phyloP scores from a whole-genome alignment of 2,888 invertebrate species.

The Esperia sulphurella region DNA sequence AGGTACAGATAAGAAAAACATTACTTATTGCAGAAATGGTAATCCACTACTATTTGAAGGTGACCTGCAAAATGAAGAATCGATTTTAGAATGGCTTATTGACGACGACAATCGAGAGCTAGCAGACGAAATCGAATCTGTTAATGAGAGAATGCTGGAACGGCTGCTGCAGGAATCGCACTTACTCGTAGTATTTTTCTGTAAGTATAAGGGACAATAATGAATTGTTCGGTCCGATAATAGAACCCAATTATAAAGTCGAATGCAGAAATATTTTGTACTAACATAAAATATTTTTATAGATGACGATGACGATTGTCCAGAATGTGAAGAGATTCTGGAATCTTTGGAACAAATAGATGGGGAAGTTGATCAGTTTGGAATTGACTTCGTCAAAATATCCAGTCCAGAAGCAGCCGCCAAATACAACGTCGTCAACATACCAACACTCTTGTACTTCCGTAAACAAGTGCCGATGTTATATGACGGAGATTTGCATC shows the following conservation, averaged over 20 bases:
- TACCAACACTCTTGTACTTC: constrained; percentile 93
- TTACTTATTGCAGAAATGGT: constrained; percentile 84
- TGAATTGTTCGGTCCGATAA: background rate
- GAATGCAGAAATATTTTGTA: too few species aligned
- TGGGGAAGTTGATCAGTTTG: constrained; percentile 94
- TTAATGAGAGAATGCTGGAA: constrained; percentile 93
- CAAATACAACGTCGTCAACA: constrained; percentile 89
- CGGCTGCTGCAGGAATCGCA: constrained; percentile 91
- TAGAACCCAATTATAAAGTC: background rate
- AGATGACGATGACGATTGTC: constrained; percentile 92
- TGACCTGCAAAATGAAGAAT: constrained; percentile 94
- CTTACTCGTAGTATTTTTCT: constrained; percentile 94
- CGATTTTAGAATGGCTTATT: constrained; percentile 94
- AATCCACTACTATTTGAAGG: constrained; percentile 94
- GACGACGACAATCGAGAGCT: constrained; percentile 96
- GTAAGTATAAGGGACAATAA: constrained; percentile 71
- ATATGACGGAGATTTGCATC: constrained; percentile 93
- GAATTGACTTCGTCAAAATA: constrained; percentile 97
- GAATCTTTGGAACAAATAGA: constrained; percentile 96
- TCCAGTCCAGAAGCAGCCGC: constrained; percentile 89
- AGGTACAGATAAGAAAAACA: background rate
- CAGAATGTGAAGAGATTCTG: constrained; percentile 93
- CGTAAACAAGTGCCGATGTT: constrained; percentile 89
- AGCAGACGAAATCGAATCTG: constrained; percentile 96
- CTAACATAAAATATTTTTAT: constrained; percentile 15